Conservation (phyloP, 2,113 vertebrate species). For the Sardina pilchardus region DNA sequence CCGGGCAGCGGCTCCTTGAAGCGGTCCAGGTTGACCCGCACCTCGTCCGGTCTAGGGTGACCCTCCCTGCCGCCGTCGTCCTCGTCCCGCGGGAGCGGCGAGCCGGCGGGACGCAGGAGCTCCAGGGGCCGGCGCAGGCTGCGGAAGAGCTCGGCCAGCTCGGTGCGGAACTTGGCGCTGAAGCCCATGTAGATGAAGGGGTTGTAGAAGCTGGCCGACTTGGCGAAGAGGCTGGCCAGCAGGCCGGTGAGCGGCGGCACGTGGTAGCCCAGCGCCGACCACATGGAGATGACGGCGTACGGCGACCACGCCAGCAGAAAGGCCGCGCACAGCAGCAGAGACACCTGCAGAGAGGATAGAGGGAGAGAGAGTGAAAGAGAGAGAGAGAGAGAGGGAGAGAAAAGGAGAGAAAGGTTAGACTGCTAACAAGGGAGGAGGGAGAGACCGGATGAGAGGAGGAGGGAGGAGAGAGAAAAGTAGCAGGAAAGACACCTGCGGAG, state of each 20-base stretch:
- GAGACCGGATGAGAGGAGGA: not conserved
- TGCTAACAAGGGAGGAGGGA: not conserved
- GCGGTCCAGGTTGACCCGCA: slow-evolving; percentile 24
- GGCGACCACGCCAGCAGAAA: slow-evolving; percentile 57
- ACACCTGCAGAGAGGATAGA: slow-evolving; percentile 51
- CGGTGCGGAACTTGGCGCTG: slow-evolving; percentile 59
- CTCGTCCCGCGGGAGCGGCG: too few species aligned
- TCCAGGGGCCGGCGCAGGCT: slow-evolving; percentile 38
- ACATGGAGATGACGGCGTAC: slow-evolving; percentile 49
- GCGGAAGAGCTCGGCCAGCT: slow-evolving; percentile 49
- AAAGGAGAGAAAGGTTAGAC: not conserved
- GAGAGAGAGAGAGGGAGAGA: not conserved
- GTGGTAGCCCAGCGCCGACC: slow-evolving; percentile 55
- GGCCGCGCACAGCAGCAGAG: slow-evolving; percentile 64
- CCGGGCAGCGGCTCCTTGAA: not conserved
- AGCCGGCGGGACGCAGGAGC: not conserved
- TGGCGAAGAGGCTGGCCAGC: slow-evolving; percentile 58
- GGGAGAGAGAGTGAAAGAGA: not conserved
- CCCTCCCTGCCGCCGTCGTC: too few species aligned
- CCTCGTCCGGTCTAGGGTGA: slow-evolving; percentile 24
- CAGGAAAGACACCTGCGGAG: slow-evolving; percentile 57
- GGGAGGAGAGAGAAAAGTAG: slow-evolving; percentile 48
- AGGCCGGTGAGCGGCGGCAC: slow-evolving; percentile 60
- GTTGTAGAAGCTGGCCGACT: slow-evolving; percentile 65
- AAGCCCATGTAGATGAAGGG: slow-evolving; percentile 64